Conservation (phyloP, 2,797 vertebrate species). For the Lacerta viridis region DNA sequence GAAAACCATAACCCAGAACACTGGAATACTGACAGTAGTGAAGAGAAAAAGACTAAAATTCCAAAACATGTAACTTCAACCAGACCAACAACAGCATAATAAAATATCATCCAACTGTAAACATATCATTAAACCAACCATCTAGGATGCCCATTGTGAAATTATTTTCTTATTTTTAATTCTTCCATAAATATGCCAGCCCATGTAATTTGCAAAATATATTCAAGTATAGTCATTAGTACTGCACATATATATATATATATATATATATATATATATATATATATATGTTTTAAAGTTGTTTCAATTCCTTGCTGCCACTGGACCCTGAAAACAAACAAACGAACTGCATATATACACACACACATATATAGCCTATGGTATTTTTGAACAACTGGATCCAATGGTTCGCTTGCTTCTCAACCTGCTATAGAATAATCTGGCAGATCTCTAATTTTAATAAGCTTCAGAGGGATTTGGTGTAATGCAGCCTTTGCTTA, state of each 20-base stretch:
- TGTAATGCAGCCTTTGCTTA: slow-evolving; percentile 76
- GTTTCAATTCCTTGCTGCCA: slow-evolving; percentile 67
- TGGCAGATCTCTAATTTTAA: slow-evolving; percentile 76
- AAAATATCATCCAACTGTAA: slow-evolving; percentile 1
- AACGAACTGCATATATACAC: neutral
- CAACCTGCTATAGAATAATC: slow-evolving; percentile 74
- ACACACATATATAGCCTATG: slow-evolving; percentile 62
- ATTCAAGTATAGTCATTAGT: slow-evolving; percentile 56
- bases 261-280: slow-evolving; percentile 20
- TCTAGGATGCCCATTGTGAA: slow-evolving; percentile 47
- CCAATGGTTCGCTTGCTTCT: slow-evolving; percentile 77
- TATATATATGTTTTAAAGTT: slow-evolving; percentile 30
- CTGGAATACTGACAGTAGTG: neutral
- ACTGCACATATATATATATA: slow-evolving; percentile 25
- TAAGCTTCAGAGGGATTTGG: slow-evolving; percentile 75
- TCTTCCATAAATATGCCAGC: slow-evolving; percentile 55
- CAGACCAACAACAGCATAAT: slow-evolving; percentile 14
- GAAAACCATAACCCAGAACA: neutral
- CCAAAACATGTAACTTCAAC: neutral
- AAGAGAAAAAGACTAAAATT: slow-evolving; percentile 1
- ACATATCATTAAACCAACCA: slow-evolving; percentile 19
- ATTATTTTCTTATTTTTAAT: slow-evolving; percentile 37
- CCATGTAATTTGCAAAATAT: slow-evolving; percentile 41
- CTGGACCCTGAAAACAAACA: slow-evolving; percentile 59
- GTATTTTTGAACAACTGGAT: slow-evolving; percentile 72